Evolutionary conservation across 23 tunicate genomes (phyloP).

Genomic region (Halocynthia aurantium): DNA sequence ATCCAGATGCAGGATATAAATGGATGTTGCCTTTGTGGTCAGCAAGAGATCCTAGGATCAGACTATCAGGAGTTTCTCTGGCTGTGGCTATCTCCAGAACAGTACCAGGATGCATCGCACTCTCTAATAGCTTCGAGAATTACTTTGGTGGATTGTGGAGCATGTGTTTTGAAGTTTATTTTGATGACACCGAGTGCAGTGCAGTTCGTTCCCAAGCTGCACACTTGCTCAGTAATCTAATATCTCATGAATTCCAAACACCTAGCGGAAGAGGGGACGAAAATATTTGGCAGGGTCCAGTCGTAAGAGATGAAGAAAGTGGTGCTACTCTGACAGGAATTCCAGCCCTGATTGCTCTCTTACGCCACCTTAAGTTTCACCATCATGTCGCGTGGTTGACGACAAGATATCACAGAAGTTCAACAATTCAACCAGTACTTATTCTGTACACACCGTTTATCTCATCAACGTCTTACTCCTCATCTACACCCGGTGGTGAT

Average conservation of each 20-base stretch:
- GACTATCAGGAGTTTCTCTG: constrained; percentile 72
- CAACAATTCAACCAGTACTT: constrained; percentile 18
- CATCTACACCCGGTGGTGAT: not conserved
- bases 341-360: constrained; percentile 42
- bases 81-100: constrained; percentile 32
- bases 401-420: constrained; percentile 31
- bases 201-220: constrained; percentile 68
- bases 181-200: constrained; percentile 88
- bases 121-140: constrained; percentile 42
- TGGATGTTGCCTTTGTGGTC: constrained; percentile 93
- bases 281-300: constrained; percentile 48
- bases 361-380: constrained; percentile 44
- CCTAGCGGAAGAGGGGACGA: not conserved
- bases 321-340: constrained; percentile 42
- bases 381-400: constrained; percentile 47
- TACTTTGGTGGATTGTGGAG: constrained; percentile 79
- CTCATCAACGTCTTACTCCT: not conserved
- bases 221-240: constrained; percentile 45
- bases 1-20: constrained; percentile 22
- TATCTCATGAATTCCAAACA: constrained; percentile 4
- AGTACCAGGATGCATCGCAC: constrained; percentile 24
- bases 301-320: constrained; percentile 42
- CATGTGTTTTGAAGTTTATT: constrained; percentile 43
- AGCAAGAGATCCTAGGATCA: constrained; percentile 79
- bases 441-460: not conserved